These are phyloP conservation scores for Actinia tenebrosa DNA, from an alignment of 64 coral and sea anemone species.

Conservation along the genomic window DNA sequence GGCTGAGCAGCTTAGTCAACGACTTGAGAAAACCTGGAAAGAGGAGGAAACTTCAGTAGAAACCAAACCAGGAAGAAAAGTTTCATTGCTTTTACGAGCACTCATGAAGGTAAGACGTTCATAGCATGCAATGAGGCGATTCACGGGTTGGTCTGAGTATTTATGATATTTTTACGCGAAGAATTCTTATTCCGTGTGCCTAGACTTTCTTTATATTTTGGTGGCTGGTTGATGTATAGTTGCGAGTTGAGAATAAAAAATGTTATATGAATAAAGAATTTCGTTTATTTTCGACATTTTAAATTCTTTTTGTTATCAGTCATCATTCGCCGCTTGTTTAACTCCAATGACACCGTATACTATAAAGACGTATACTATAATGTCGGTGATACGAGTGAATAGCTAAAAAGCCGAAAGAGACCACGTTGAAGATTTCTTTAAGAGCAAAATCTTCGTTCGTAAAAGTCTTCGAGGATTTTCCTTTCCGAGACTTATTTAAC, in stretches of 20 bases:
- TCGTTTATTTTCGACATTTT: background rate
- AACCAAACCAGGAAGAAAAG: background rate
- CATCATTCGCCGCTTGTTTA: background rate
- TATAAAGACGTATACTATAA: background rate
- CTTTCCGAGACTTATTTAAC: background rate
- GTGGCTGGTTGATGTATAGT: background rate
- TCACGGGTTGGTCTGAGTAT: background rate
- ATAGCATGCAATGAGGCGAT: background rate
- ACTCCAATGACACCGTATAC: background rate
- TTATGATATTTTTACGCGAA: background rate
- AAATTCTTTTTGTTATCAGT: background rate
- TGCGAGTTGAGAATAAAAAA: background rate
- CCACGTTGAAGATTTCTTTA: background rate
- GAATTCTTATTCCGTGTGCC: too few relatives aligned
- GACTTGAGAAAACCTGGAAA: conserved; percentile 15
- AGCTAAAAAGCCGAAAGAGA: background rate
- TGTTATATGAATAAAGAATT: background rate
- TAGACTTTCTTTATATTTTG: background rate
- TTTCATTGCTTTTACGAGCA: background rate
- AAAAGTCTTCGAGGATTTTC: background rate
- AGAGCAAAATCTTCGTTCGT: background rate
- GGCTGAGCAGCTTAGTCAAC: background rate
- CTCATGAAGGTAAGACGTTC: background rate
- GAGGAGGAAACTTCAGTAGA: background rate
- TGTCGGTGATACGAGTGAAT: background rate